Evolutionary conservation across 2,888 invertebrate genomes (phyloP).

Genomic region (Lordiphosa fenestrarum): DNA sequence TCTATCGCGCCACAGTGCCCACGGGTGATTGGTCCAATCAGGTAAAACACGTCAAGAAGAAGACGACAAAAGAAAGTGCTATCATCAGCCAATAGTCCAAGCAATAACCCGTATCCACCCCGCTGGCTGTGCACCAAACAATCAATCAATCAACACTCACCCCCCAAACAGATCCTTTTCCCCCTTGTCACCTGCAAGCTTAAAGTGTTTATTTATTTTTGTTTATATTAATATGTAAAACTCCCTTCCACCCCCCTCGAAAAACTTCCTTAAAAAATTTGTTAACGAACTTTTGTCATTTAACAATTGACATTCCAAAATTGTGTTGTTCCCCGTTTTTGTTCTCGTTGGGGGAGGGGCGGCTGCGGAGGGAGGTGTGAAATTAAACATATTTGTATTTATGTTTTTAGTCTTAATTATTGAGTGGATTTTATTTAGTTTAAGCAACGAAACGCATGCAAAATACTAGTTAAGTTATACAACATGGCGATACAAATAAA

Average conservation of each 20-base stretch:
- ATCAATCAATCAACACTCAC: slow-evolving; percentile 20
- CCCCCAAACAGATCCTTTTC: slow-evolving; percentile 1
- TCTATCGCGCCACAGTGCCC: slow-evolving; percentile 90
- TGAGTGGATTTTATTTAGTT: slow-evolving; percentile 49
- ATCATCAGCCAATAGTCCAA: slow-evolving; percentile 51
- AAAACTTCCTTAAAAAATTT: not conserved
- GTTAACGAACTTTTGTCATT: slow-evolving; percentile 41
- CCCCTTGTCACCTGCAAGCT: slow-evolving; percentile 23
- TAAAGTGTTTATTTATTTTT: slow-evolving; percentile 34
- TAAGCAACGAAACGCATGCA: slow-evolving; percentile 31
- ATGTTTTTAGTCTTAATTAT: slow-evolving; percentile 20
- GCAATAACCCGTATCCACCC: slow-evolving; percentile 9
- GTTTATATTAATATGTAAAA: slow-evolving; percentile 21
- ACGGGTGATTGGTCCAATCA: slow-evolving; percentile 95
- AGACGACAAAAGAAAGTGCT: slow-evolving; percentile 64
- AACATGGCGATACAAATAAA: slow-evolving; percentile 44
- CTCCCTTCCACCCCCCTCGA: not conserved
- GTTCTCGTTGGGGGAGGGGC: slow-evolving; percentile 19
- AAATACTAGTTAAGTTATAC: slow-evolving; percentile 44
- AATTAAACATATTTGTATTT: slow-evolving; percentile 17
- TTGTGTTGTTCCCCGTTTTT: slow-evolving; percentile 17
- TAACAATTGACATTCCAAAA: slow-evolving; percentile 59
- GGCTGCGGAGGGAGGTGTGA: slow-evolving; percentile 5
- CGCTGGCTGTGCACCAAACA: slow-evolving; percentile 43
- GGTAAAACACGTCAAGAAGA: slow-evolving; percentile 80